Conservation (phyloP, 2,888 invertebrate species). For the Macrophya annulata region DNA sequence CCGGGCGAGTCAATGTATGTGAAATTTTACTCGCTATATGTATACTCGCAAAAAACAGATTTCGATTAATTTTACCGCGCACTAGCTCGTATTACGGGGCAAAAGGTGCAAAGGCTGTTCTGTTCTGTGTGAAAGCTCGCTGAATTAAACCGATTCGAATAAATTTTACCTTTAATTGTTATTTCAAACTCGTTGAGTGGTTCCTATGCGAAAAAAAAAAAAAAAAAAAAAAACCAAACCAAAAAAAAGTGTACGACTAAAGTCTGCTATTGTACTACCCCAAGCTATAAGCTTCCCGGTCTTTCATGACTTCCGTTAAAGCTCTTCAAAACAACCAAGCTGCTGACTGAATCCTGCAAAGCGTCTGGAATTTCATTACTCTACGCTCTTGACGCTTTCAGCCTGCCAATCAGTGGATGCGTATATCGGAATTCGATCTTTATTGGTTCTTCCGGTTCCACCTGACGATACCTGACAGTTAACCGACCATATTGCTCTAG, state of each 20-base stretch:
- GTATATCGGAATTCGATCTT: constrained; percentile 73
- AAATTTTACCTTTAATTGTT: constrained; percentile 20
- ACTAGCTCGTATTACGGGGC: not conserved
- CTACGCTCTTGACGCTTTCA: constrained; percentile 57
- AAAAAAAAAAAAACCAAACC: too few relatives aligned
- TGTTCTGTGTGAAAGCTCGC: not conserved
- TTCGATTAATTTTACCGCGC: constrained; percentile 11
- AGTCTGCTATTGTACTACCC: constrained; percentile 11
- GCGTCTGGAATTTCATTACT: constrained; percentile 69
- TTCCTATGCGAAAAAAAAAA: not conserved
- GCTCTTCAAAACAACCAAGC: constrained; percentile 40
- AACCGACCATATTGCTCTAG: constrained; percentile 37
- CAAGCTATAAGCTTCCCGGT: not conserved
- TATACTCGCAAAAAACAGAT: constrained; percentile 13
- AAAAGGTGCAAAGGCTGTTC: not conserved
- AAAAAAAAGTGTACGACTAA: not conserved
- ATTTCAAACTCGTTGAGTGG: constrained; percentile 6
- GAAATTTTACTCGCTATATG: constrained; percentile 23
- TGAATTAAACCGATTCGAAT: not conserved
- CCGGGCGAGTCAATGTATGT: not conserved
- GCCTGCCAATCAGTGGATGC: constrained; percentile 66
- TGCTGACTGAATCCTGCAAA: constrained; percentile 36
- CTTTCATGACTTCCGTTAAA: constrained; percentile 13
- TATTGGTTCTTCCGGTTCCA: constrained; percentile 62
- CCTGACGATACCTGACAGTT: constrained; percentile 51